These are phyloP conservation scores for Pseudoatta argentina DNA, from an alignment of 1,140 invertebrate species.

Conservation along the genomic window DNA sequence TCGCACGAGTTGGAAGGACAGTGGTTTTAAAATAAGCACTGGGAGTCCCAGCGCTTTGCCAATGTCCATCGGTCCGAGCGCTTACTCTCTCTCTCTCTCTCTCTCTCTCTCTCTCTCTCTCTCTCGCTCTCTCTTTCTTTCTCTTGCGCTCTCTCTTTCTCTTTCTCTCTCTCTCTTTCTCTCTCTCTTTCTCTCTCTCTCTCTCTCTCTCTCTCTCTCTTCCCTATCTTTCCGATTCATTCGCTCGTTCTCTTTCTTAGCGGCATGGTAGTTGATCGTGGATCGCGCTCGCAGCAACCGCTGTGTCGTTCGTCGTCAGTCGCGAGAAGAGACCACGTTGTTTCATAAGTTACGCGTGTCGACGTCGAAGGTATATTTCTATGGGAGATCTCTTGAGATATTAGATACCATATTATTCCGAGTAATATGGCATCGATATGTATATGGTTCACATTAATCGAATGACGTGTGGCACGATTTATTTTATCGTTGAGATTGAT, in stretches of 20 bases:
- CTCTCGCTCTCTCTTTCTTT: neutral
- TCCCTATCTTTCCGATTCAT: constrained; percentile 2
- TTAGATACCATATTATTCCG: too few species aligned
- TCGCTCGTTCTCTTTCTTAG: constrained; percentile 71
- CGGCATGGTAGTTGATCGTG: constrained; percentile 83
- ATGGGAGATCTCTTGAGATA: neutral
- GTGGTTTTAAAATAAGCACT: constrained; percentile 85
- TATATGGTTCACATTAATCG: neutral
- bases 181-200: neutral
- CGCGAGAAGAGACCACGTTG: constrained; percentile 40
- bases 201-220: constrained; percentile 30
- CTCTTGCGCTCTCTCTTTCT: too few species aligned
- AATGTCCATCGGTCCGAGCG: constrained; percentile 76
- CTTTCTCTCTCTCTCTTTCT: neutral
- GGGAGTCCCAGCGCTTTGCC: constrained; percentile 77
- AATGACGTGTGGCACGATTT: neutral
- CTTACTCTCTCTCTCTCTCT: constrained; percentile 31
- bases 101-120: too few species aligned
- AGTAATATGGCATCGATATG: neutral
- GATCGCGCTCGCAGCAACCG: constrained; percentile 78
- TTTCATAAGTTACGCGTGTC: constrained; percentile 15
- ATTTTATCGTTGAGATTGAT: neutral
- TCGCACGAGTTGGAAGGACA: constrained; percentile 81
- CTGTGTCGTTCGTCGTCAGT: constrained; percentile 35
- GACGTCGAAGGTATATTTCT: neutral